Evolutionary conservation across 2,888 invertebrate genomes (phyloP).

Genomic region (Macaria liturata): DNA sequence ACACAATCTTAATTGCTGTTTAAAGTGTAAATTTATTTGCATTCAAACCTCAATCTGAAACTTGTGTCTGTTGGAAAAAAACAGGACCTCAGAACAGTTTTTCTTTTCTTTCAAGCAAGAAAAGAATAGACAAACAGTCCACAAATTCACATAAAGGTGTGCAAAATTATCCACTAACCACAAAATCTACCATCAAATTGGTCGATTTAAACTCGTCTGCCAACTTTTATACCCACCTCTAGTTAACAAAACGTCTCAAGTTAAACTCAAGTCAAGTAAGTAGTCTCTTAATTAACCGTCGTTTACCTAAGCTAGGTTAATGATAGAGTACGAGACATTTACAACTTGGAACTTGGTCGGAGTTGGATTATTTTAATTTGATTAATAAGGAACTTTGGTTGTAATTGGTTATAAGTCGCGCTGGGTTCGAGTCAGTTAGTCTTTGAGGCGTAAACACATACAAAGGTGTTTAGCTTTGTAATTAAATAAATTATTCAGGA

Average conservation of each 20-base stretch:
- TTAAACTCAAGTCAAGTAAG: slow-evolving; percentile 37
- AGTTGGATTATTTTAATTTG: slow-evolving; percentile 36
- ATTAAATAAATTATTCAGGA: not conserved
- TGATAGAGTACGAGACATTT: slow-evolving; percentile 41
- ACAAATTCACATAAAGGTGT: too few relatives aligned
- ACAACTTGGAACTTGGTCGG: slow-evolving; percentile 37
- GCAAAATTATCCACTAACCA: too few relatives aligned
- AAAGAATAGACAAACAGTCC: too few relatives aligned
- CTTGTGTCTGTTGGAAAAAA: too few relatives aligned
- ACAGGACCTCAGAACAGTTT: too few relatives aligned
- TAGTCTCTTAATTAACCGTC: slow-evolving; percentile 45
- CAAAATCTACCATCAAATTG: slow-evolving; percentile 9
- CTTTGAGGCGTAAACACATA: not conserved
- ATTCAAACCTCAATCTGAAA: too few relatives aligned
- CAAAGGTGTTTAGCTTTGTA: not conserved
- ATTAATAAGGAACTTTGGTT: slow-evolving; percentile 33
- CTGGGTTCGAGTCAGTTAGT: slow-evolving; percentile 5
- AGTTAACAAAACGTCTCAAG: slow-evolving; percentile 35
- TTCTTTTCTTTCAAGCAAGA: too few relatives aligned
- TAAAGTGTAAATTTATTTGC: too few relatives aligned
- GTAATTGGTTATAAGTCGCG: slow-evolving; percentile 18
- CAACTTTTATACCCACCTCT: slow-evolving; percentile 26
- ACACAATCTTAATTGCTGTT: too few relatives aligned
- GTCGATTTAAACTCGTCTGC: slow-evolving; percentile 17
- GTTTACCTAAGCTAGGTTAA: slow-evolving; percentile 44